phyloP scores from a whole-genome alignment of 2,797 vertebrate genomes.

The Betta splendens region DNA sequence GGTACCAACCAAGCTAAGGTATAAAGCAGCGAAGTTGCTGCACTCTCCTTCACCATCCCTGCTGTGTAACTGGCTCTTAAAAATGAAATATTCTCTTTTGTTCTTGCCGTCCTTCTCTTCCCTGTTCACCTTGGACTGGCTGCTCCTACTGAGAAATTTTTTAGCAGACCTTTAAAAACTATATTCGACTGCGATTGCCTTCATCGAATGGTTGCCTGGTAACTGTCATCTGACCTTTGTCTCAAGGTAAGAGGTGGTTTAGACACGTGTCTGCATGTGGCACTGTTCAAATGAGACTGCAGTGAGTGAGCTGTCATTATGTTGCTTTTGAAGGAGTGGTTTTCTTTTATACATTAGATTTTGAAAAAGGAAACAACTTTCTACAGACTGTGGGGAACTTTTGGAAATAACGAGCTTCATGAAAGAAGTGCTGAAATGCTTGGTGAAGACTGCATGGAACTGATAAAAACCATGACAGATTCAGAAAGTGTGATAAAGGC shows the following conservation, averaged over 20 bases:
- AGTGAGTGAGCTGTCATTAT: conserved; percentile 16
- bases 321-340: conserved; percentile 10
- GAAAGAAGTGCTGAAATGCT: conserved; percentile 11
- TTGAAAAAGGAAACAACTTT: conserved; percentile 23
- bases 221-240: conserved; percentile 42
- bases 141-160: not conserved
- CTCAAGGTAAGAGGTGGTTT: conserved; percentile 11
- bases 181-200: conserved; percentile 6
- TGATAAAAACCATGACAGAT: not conserved
- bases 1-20: not conserved
- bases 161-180: conserved; percentile 11
- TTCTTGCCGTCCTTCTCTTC: not conserved
- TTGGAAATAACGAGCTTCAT: conserved; percentile 29
- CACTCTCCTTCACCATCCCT: conserved; percentile 6
- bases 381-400: not conserved
- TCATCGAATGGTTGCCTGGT: conserved; percentile 40
- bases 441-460: not conserved
- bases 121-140: not conserved
- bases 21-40: not conserved
- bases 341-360: conserved; percentile 4
- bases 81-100: not conserved
- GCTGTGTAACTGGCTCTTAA: not conserved
- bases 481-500: not conserved
- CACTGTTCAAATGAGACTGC: not conserved
- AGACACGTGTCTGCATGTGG: conserved; percentile 1